phyloP scores from a whole-genome alignment of 2,888 invertebrate species.

The Agriopis marginaria region DNA sequence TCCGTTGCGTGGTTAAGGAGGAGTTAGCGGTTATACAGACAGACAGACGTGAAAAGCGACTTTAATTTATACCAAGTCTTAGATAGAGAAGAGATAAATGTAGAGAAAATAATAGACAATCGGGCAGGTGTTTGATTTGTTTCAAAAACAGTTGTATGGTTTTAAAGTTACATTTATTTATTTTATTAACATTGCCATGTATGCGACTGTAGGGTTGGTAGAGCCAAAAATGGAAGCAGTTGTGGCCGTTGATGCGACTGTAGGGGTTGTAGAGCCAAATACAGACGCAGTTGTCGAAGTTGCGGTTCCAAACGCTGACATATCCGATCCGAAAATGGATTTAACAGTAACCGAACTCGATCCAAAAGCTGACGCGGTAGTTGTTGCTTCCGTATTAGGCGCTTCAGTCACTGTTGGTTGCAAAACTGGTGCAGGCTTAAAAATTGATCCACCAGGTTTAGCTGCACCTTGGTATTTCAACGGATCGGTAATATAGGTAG shows the following conservation, averaged over 20 bases:
- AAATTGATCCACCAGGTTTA: conserved; percentile 1
- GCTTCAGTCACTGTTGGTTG: neutral
- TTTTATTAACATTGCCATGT: too few relatives aligned
- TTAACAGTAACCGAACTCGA: conserved; percentile 18
- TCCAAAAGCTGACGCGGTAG: conserved; percentile 2
- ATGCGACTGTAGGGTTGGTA: neutral
- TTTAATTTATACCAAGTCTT: too few relatives aligned
- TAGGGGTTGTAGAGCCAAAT: conserved; percentile 6
- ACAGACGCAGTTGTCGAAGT: conserved; percentile 25
- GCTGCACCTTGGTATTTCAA: neutral
- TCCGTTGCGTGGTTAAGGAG: too few relatives aligned
- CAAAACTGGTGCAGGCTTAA: neutral
- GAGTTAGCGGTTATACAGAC: too few relatives aligned
- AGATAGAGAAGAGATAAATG: too few relatives aligned
- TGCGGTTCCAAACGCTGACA: conserved; percentile 42
- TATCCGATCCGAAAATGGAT: conserved; percentile 24
- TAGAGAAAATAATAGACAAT: too few relatives aligned
- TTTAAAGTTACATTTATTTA: too few relatives aligned
- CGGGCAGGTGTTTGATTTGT: too few relatives aligned
- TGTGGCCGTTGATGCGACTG: neutral
- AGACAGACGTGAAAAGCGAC: too few relatives aligned
- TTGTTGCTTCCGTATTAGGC: neutral
- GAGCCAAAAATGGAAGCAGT: conserved; percentile 9
- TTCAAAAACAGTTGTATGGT: too few relatives aligned
- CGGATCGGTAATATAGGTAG: neutral